Evolutionary conservation across 2,888 invertebrate species (phyloP), one percentile per base, ranked within the genome.

Genomic region (Oscheius sp.): DNA sequence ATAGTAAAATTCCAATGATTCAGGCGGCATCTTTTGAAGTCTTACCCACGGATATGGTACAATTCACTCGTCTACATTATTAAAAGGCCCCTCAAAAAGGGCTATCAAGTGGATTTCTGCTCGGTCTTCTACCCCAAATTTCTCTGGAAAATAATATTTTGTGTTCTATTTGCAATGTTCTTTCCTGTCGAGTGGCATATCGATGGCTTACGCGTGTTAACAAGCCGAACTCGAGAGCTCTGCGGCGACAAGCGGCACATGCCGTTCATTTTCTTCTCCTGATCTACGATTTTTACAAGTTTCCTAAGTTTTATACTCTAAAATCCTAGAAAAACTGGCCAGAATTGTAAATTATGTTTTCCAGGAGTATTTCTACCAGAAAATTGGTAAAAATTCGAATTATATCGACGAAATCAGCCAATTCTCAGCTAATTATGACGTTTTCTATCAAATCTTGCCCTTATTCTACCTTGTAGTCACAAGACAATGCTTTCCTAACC

Each of bases 171-270:
- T 61, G 45, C 61, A 41, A n/a, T n/a, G 43, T 41, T 35, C 61
- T 61, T n/a, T 61, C 41, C 61, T 61, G 43, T 66, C 52, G 35
- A 69, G 69, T 43, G 69, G 55, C 56, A 41, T 69, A 69, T 69
- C 69, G 69, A 53, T 66, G 52, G 52, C 53, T 35, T 56, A 43
- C 35, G 69, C 69, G 21, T 69, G 69, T 69, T 69, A 69, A 69
- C 69, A 69, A 56, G 69, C 66, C 52, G 21, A 25, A 66, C 66
- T 66, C 66, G 21, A 66, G 66, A 66, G 66, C 66, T 21, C 5
- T 35, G 35, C 35, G 35, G 25, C 16, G 52, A 27, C 29, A 66
- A 25, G 43, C 21, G 66, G 43, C 43, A 61, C 58, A 61, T n/a
- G 45, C 61, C 66, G 66, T 66, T 66, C 66, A 16, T 13, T 46